These are phyloP conservation scores for Oncorhynchus kisutch DNA, from an alignment of 2,113 vertebrate species.

Conservation along the genomic window DNA sequence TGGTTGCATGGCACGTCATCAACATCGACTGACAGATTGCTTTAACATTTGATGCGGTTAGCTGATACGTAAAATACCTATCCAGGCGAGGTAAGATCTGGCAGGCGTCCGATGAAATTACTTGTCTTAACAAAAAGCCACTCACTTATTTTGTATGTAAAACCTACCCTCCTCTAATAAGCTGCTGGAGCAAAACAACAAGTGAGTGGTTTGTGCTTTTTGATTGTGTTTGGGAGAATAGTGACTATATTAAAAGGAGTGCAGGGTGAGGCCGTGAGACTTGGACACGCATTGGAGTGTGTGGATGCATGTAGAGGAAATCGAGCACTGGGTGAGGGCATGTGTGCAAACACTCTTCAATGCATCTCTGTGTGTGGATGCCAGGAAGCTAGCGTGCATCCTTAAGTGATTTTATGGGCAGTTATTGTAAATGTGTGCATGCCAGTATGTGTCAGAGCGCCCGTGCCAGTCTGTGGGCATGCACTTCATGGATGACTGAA, in stretches of 20 bases:
- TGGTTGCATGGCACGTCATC: too few relatives aligned
- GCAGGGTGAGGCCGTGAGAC: neutral
- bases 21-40: too few relatives aligned
- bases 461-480: neutral
- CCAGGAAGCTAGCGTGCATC: neutral
- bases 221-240: slow-evolving; percentile 11
- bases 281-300: neutral
- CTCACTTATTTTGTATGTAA: neutral
- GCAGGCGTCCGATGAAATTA: slow-evolving; percentile 3
- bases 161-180: neutral
- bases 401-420: neutral
- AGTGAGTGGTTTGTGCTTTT: neutral
- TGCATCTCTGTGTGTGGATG: neutral
- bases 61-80: too few relatives aligned
- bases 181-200: neutral
- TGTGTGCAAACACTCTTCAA: slow-evolving; percentile 13
- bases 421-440: neutral
- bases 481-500: neutral
- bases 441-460: neutral
- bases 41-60: too few relatives aligned
- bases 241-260: neutral
- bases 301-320: slow-evolving; percentile 1
- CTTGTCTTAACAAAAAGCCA: neutral
- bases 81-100: neutral
- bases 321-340: neutral